Evolutionary conservation across 2,797 vertebrate species (phyloP).

Genomic region (Syngnathus rostellatus): DNA sequence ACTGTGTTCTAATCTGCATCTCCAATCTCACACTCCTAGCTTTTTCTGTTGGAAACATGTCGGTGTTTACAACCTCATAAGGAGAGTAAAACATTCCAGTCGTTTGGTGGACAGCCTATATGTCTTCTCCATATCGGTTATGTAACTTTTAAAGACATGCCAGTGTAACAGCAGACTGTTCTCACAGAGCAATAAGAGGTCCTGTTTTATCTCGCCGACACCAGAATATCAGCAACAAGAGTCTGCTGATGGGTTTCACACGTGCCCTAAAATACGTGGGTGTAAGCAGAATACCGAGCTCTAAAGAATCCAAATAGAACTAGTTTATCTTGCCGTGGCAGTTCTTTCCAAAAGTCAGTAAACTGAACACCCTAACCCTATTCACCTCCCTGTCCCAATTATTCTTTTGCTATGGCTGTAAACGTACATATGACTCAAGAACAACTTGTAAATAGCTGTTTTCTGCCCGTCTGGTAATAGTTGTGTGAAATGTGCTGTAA

Average conservation of each 20-base stretch:
- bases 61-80: constrained; percentile 35
- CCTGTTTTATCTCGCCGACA: constrained; percentile 19
- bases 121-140: constrained; percentile 46
- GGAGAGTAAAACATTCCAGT: constrained; percentile 46
- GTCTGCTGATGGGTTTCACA: constrained; percentile 12
- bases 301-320: constrained; percentile 22
- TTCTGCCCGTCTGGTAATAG: constrained; percentile 48
- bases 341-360: constrained; percentile 24
- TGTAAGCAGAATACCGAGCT: constrained; percentile 27
- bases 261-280: not conserved
- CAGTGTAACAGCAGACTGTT: constrained; percentile 34
- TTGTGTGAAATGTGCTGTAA: constrained; percentile 68
- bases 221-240: constrained; percentile 21
- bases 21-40: constrained; percentile 30
- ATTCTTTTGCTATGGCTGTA: constrained; percentile 48
- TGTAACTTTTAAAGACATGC: constrained; percentile 24
- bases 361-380: constrained; percentile 35
- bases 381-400: constrained; percentile 20
- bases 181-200: constrained; percentile 37
- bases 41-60: constrained; percentile 24
- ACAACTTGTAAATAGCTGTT: constrained; percentile 56
- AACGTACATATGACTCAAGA: constrained; percentile 30
- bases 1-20: constrained; percentile 31
- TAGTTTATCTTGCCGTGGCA: constrained; percentile 19
- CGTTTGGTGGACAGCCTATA: constrained; percentile 33